Conservation (phyloP, 2,888 invertebrate species). For the Epirrhoe alternata region DNA sequence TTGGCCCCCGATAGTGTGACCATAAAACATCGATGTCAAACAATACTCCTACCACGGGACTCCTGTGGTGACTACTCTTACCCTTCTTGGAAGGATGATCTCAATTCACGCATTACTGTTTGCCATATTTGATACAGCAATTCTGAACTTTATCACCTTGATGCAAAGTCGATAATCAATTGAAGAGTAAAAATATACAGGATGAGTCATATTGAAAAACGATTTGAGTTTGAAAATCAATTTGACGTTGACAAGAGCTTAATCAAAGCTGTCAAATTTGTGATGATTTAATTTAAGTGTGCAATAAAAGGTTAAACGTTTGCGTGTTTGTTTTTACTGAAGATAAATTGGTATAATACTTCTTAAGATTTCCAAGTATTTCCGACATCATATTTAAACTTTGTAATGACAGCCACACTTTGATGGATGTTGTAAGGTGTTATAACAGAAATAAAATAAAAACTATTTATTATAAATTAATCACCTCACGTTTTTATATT, state of each 20-base stretch:
- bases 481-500: too few species aligned
- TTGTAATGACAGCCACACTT: not conserved
- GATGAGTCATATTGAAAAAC: slow-evolving; percentile 49
- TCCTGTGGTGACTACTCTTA: slow-evolving; percentile 63
- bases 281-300: slow-evolving; percentile 39
- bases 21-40: slow-evolving; percentile 53
- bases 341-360: slow-evolving; percentile 17
- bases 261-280: slow-evolving; percentile 38
- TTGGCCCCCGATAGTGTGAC: slow-evolving; percentile 50
- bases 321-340: slow-evolving; percentile 29
- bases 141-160: slow-evolving; percentile 6
- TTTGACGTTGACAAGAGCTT: slow-evolving; percentile 36
- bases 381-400: slow-evolving; percentile 4
- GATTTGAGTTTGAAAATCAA: slow-evolving; percentile 16
- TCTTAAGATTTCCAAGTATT: slow-evolving; percentile 20
- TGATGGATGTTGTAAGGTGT: not conserved
- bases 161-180: slow-evolving; percentile 18
- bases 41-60: slow-evolving; percentile 52
- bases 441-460: not conserved
- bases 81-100: slow-evolving; percentile 64
- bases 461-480: too few species aligned
- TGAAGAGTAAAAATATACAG: slow-evolving; percentile 40
- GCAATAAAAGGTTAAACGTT: slow-evolving; percentile 23
- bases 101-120: slow-evolving; percentile 24
- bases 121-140: slow-evolving; percentile 1